Evolutionary conservation across 92 coral and sea anemone species (phyloP).

Genomic region (Galaxea fascicularis): DNA sequence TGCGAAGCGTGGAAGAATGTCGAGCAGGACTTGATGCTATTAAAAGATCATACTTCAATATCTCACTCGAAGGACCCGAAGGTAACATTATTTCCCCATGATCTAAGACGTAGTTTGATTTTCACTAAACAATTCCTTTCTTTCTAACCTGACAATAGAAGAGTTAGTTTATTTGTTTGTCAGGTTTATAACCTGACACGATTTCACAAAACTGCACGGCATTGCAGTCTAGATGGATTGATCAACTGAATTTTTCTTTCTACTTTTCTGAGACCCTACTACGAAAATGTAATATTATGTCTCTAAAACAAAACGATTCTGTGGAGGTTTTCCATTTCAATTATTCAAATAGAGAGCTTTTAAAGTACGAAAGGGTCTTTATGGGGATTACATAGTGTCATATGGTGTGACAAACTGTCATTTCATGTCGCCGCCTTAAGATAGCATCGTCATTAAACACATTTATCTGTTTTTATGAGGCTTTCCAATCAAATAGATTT

Average conservation of each 20-base stretch:
- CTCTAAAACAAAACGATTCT: background rate
- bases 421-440: background rate
- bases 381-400: conserved; percentile 35
- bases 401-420: conserved; percentile 8
- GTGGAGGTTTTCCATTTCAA: background rate
- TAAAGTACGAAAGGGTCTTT: background rate
- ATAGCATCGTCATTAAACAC: background rate
- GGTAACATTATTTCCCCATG: conserved; percentile 30
- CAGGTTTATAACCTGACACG: background rate
- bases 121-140: background rate
- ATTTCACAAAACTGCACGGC: background rate
- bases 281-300: background rate
- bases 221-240: too few species aligned
- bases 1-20: conserved; percentile 72
- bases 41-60: conserved; percentile 39
- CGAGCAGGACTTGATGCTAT: conserved; percentile 64
- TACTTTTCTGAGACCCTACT: background rate
- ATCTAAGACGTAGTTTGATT: too few species aligned
- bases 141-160: background rate
- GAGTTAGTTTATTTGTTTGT: background rate
- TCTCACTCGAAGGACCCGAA: conserved; percentile 47
- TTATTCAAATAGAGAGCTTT: conserved; percentile 19
- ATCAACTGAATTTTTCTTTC: background rate
- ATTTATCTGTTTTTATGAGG: background rate
- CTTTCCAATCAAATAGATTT: background rate